Conservation (phyloP, 2,797 vertebrate species). For the Naso thynnoides region DNA sequence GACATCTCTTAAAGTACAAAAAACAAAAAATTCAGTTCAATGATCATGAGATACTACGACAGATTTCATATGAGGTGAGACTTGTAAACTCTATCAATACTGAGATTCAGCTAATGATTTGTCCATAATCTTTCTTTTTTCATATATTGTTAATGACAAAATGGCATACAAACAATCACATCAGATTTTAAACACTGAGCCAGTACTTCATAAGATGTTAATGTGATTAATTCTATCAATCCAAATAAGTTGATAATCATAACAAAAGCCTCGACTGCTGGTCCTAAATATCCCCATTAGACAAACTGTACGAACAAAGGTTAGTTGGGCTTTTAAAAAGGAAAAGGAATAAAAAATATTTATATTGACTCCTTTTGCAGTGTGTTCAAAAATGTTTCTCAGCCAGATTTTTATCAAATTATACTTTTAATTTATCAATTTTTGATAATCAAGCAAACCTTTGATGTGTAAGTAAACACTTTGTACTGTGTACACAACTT, state of each 20-base stretch:
- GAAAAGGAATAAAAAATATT: background rate
- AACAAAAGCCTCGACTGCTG: background rate
- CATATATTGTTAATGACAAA: background rate
- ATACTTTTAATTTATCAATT: background rate
- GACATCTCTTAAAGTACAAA: no score
- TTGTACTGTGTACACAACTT: background rate
- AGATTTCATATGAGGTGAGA: slow-evolving; percentile 22
- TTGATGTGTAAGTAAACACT: background rate
- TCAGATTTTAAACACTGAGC: background rate
- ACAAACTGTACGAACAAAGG: background rate
- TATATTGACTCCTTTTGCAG: background rate
- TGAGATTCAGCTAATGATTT: slow-evolving; percentile 6
- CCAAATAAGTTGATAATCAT: background rate
- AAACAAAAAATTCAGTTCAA: slow-evolving; percentile 15
- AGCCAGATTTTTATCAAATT: background rate
- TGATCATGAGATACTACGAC: slow-evolving; percentile 6
- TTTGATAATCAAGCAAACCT: background rate
- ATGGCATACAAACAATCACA: background rate
- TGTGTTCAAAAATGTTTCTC: background rate
- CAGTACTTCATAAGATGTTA: background rate
- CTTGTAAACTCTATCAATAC: background rate
- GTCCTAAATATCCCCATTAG: background rate
- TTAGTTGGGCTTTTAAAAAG: background rate
- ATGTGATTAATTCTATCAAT: background rate
- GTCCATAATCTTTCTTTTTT: background rate